Evolutionary conservation across 2,888 invertebrate genomes (phyloP).

Genomic region (Sesia apiformis): DNA sequence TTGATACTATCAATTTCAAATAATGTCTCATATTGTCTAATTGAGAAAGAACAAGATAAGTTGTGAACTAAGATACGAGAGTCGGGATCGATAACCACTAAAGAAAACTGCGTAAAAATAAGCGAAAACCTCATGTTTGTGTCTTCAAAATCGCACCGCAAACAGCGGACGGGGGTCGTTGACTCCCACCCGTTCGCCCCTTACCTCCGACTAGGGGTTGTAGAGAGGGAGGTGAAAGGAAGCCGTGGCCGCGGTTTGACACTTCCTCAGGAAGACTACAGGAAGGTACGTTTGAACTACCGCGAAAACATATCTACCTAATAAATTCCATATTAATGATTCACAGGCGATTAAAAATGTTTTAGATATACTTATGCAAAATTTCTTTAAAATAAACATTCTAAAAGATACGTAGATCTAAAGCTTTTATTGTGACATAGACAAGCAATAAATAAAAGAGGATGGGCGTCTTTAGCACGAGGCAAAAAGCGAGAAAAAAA

Average conservation of each 20-base stretch:
- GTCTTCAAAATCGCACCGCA: slow-evolving; percentile 64
- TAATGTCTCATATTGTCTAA: no score
- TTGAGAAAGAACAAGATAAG: no score
- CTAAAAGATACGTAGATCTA: background rate
- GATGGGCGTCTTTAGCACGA: slow-evolving; percentile 25
- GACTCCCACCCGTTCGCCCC: slow-evolving; percentile 28
- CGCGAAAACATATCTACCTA: slow-evolving; percentile 25
- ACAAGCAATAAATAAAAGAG: background rate
- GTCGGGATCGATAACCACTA: slow-evolving; percentile 30
- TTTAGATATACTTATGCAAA: no score
- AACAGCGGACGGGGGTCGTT: slow-evolving; percentile 54
- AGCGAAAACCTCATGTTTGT: slow-evolving; percentile 55
- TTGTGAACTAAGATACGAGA: no score
- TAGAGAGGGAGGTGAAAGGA: slow-evolving; percentile 34
- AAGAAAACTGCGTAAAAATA: slow-evolving; percentile 45
- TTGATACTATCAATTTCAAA: no score
- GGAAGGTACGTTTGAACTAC: slow-evolving; percentile 42
- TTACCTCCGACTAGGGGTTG: slow-evolving; percentile 23
- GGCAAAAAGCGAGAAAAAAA: slow-evolving; percentile 35
- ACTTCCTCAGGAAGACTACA: slow-evolving; percentile 67
- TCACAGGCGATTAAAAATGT: no score
- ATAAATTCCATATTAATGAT: background rate
- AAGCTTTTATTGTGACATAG: background rate
- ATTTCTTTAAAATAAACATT: no score
- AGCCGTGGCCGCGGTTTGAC: slow-evolving; percentile 66